Base-by-base conservation (phyloP, 2,797 vertebrate species). In the Simalia tracyae region DNA sequence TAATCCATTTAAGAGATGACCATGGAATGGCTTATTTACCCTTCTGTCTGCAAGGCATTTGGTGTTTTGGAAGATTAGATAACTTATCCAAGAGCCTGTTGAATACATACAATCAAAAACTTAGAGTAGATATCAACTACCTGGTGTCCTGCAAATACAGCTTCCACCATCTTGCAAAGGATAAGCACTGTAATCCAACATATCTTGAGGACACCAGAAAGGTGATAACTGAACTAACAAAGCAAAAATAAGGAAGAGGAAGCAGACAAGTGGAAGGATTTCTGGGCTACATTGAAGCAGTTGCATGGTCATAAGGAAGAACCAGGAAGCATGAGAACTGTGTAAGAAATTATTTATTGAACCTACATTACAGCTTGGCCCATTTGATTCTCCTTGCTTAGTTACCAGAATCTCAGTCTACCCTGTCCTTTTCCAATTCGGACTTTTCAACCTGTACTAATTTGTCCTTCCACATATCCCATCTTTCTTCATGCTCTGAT, bases 371-470 rank as follows among this genome's bases (percentile, higher is more conserved):
- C 2, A 9, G 19, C 2, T 50, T 90, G 0, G 5, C 3, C n/a
- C 2, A 68, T 19, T 28, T 57, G 17, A 9, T 24, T 5, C 86
- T 46, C 8, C 19, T 64, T 57, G 57, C n/a, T 91, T 56, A 61
- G 54, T 0, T 19, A 88, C 68, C 50, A 89, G 92, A 95, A 89
- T 91, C 88, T 90, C 17, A 89, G 63, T n/a, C 19, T 84, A 86
- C 92, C 17, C 91, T 66, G 68, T 56, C 36, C 92, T 81, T 93
- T 92, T 90, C 64, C 85, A 91, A 81, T 91, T 91, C 84, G 89
- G 92, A 95, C 93, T 5, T 84, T 72, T 46, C 90, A 95, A 89
- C 85, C 81, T 93, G 88, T 68, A 95, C 92, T 88, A 92, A 91
- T 88, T 96, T 94, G 60, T 92, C 64, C 90, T 88, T 88, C 54